These are phyloP conservation scores for Bambusicola thoracicus DNA, from an alignment of 2,113 vertebrate species.

Conservation along the genomic window DNA sequence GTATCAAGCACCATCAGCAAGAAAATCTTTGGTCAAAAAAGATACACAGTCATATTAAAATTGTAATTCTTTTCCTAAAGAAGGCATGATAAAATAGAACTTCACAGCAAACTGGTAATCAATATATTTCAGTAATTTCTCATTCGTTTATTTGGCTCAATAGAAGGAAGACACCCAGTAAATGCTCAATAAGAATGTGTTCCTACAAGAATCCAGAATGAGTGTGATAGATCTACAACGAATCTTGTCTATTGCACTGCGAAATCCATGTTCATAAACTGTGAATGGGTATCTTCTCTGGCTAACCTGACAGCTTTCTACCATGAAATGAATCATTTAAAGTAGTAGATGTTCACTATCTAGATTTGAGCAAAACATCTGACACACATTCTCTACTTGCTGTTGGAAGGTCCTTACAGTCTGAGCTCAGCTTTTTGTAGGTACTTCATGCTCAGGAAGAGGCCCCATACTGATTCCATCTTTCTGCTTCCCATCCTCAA, in stretches of 20 bases:
- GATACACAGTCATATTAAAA: background rate
- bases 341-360: background rate
- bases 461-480: background rate
- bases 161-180: background rate
- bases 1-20: background rate
- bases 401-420: background rate
- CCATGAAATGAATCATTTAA: background rate
- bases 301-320: background rate
- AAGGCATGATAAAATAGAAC: background rate
- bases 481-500: background rate
- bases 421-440: background rate
- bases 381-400: background rate
- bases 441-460: background rate
- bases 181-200: background rate
- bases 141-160: background rate
- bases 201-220: background rate
- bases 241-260: background rate
- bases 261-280: background rate
- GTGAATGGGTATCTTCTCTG: background rate
- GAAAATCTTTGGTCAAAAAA: background rate
- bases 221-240: background rate
- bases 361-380: background rate
- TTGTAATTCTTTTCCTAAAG: background rate
- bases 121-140: background rate
- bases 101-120: background rate